Evolutionary conservation across 1,140 invertebrate species (phyloP), one percentile per base, ranked within the genome.

Genomic region (Drosophila mauritiana): DNA sequence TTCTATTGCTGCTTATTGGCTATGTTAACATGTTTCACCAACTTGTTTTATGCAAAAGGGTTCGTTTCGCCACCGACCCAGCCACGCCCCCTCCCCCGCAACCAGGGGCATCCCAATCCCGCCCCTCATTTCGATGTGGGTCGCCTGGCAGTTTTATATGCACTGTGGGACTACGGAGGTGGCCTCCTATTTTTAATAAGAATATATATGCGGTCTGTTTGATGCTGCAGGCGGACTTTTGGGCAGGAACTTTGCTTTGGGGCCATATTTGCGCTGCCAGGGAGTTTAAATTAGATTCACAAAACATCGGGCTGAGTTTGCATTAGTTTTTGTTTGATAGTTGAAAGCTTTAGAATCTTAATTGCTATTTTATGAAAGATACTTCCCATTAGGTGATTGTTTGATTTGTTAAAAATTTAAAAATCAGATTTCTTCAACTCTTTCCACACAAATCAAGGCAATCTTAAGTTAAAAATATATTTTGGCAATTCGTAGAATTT

Each of bases 1-100:
- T 88, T 88, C 84, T 88, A 88, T 89, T 88, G 84, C 84, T 88
- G 84, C 84, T 88, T 88, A 88, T 88, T 88, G 84, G 84, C 84
- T 88, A 80, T 88, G 84, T 88, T 88, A 88, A 88, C 84, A 88
- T 88, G 84, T 88, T 88, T 88, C 80, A 89, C 83, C 84, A 89
- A 88, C 80, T 88, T 88, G 84, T 83, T 86, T 77, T 75, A 70
- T 77, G 65, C 79, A 79, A 89, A 88, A 74, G 79, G 51, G 45
- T 65, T 22, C 57, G 37, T 31, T 31, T 59, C 25, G 15, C 34
- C 20, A 31, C 22, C 27, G 37, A 20, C 40, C 40, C 45, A 11
- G 36, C 39, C 65, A 22, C 61, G 17, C 42, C 39, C 54, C 37
- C n/a, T 6, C 25, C 43, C 39, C 17, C 17, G 17, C 17, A 17